A percentile compares a stretch with the other conserved stretches of the same genome.
Conservation (phyloP, 2,113 vertebrate genomes). For the Eretmochelys imbricata region DNA sequence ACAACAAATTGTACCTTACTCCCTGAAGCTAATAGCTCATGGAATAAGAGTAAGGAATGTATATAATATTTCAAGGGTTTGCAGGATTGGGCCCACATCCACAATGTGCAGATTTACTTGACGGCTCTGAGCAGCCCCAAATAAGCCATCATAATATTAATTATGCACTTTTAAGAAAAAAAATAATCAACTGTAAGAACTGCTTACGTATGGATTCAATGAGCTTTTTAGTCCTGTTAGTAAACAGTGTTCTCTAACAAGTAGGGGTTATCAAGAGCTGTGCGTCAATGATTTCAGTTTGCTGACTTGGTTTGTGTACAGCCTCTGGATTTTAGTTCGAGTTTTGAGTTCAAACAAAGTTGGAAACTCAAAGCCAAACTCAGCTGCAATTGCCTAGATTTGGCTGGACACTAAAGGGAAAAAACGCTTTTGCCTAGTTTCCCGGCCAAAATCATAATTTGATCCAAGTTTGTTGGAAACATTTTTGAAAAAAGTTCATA, state of each 20-base stretch:
- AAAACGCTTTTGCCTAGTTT: background rate
- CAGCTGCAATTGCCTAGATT: background rate
- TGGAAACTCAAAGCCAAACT: background rate
- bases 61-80: background rate
- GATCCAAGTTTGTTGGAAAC: background rate
- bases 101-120: background rate
- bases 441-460: background rate
- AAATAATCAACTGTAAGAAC: background rate
- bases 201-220: background rate
- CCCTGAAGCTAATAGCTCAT: constrained; percentile 37
- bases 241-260: background rate
- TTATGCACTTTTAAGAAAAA: background rate
- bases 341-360: background rate
- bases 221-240: background rate
- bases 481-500: background rate
- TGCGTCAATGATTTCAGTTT: background rate
- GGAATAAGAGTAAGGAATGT: constrained; percentile 3
- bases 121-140: background rate
- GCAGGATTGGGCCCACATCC: background rate
- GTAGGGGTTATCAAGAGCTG: background rate
- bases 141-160: background rate
- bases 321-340: background rate
- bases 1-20: constrained; percentile 40
- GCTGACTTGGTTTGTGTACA: background rate
- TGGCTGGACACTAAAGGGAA: background rate